Base-by-base conservation (phyloP, 2,797 vertebrate species). In the Ptychadena robeensis region DNA sequence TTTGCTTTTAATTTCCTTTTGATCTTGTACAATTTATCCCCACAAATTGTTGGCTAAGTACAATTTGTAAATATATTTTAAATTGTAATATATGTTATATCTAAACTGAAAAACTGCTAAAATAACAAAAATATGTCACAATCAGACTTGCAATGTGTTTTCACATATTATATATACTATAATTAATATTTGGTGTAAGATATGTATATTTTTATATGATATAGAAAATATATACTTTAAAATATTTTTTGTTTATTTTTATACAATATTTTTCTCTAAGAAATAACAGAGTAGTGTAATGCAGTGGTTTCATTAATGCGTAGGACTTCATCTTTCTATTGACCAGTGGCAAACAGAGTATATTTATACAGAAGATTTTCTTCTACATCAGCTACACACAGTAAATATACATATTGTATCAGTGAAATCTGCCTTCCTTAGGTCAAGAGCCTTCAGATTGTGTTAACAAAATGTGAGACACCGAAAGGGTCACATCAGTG, bases 331-430 rank as follows among this genome's bases (percentile, higher is more conserved):
- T 48, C 18, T 6, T 6, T 53, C 18, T 53, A 53, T 71, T 70
- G 78, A 71, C 37, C 27, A 44, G 27, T 14, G 38, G 3, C 37
- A 28, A 64, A 59, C 31, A 69, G 27, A 69, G 11, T 53, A 68
- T 70, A 59, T 71, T 71, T 80, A 63, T 71, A 71, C 34, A 80
- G 48, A 28, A 44, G 27, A 22, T n/a, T 44, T 53, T 40, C 64
- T 32, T n/a, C 9, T 80, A 9, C 12, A 40, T 70, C 67, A 37
- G 30, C 53, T 80, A 53, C 59, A 18, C 38, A 79, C 44, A 59
- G 64, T 38, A 70, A 59, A 27, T 80, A 38, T 27, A 31, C 30
- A 53, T 53, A 40, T 5, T 30, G 22, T 67, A 12, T 28, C 63
- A 73, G 15, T 38, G 18, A 28, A 40, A 38, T 44, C 48, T 63